phyloP scores from a whole-genome alignment of 2,888 invertebrate species.

The Idaea straminata region DNA sequence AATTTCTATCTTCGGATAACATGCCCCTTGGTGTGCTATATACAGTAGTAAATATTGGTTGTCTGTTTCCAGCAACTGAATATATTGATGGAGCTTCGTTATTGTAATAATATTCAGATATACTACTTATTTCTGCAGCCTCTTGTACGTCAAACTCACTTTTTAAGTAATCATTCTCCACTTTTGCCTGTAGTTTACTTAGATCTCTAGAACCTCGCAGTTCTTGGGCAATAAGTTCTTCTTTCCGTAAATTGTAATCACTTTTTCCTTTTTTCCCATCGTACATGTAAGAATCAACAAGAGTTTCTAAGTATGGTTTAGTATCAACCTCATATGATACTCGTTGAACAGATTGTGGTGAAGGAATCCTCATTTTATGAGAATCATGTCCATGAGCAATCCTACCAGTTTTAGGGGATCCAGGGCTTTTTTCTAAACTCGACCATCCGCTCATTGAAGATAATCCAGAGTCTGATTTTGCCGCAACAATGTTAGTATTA shows the following conservation, averaged over 20 bases:
- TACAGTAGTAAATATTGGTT: conserved; percentile 86
- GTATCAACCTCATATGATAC: conserved; percentile 62
- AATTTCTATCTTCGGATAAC: conserved; percentile 82
- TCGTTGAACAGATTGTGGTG: conserved; percentile 65
- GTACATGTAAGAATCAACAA: conserved; percentile 75
- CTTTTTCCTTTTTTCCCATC: conserved; percentile 57
- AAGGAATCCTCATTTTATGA: conserved; percentile 65
- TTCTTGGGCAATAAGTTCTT: conserved; percentile 50
- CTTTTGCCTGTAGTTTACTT: conserved; percentile 54
- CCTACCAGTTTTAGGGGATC: conserved; percentile 85
- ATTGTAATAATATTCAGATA: conserved; percentile 68
- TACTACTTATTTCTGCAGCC: conserved; percentile 56
- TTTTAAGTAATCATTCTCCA: conserved; percentile 54
- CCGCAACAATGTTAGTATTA: conserved; percentile 82
- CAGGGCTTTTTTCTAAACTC: conserved; percentile 91
- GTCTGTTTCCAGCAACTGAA: conserved; percentile 87
- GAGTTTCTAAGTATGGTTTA: conserved; percentile 78
- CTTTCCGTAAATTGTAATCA: conserved; percentile 54
- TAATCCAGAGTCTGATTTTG: conserved; percentile 92
- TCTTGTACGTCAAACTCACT: conserved; percentile 49
- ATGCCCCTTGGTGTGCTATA: conserved; percentile 85
- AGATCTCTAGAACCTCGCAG: conserved; percentile 53
- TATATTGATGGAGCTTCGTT: conserved; percentile 85
- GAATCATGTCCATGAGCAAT: conserved; percentile 62
- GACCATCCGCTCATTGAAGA: conserved; percentile 94